These are phyloP conservation scores for Chrysogorgia sp. DNA, from an alignment of 92 coral and sea anemone genomes.

Conservation along the genomic window DNA sequence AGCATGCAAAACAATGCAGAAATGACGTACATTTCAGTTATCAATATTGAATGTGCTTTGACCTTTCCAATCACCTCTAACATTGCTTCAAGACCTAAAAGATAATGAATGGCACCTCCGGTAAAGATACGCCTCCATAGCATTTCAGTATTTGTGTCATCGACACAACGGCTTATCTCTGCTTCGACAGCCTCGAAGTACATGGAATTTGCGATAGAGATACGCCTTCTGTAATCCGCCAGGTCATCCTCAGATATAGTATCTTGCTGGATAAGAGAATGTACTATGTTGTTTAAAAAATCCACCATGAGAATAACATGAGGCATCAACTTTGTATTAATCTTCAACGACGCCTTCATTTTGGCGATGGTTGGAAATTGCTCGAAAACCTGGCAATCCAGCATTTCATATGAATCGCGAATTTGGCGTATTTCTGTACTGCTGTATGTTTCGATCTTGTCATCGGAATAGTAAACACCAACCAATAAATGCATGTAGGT, in stretches of 20 bases:
- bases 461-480: background rate
- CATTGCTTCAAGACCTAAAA: background rate
- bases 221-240: background rate
- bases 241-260: background rate
- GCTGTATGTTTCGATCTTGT: background rate
- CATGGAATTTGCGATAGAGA: background rate
- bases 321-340: background rate
- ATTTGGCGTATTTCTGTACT: background rate
- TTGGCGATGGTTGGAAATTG: background rate
- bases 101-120: background rate
- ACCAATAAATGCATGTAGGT: background rate
- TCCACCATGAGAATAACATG: background rate
- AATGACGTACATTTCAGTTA: slow-evolving; percentile 2
- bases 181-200: background rate
- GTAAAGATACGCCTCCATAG: slow-evolving; percentile 2
- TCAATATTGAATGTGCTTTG: background rate
- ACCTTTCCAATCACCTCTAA: background rate
- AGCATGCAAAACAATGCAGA: background rate
- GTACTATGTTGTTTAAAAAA: background rate
- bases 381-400: background rate
- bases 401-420: background rate
- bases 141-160: background rate
- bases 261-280: background rate
- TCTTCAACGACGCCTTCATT: background rate
- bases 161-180: background rate